Percentiles rank a stretch among this genome's conserved stretches.
phyloP scores from a whole-genome alignment of 2,888 invertebrate species.

The Stenotaenia linearis region DNA sequence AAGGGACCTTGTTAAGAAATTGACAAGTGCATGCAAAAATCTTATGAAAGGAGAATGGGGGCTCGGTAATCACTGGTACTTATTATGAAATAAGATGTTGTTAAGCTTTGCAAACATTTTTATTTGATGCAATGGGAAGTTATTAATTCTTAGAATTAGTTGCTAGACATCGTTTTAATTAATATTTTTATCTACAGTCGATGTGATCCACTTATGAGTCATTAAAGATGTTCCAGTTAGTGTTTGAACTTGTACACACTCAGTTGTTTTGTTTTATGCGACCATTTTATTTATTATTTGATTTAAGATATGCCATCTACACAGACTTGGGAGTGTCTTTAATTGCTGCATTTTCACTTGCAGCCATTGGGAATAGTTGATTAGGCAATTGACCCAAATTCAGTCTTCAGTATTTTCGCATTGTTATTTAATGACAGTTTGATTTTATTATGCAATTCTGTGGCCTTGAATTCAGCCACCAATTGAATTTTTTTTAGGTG shows the following conservation, averaged over 20 bases:
- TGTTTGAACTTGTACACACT: neutral
- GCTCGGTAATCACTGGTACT: neutral
- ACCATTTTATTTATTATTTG: neutral
- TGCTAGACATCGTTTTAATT: neutral
- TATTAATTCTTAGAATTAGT: neutral
- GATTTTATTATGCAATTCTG: neutral
- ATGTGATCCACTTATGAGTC: neutral
- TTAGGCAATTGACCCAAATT: conserved; percentile 5
- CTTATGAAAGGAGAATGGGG: neutral
- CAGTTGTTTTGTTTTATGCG: neutral
- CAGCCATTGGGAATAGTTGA: neutral
- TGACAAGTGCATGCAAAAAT: conserved; percentile 18
- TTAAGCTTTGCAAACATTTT: neutral
- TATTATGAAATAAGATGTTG: neutral
- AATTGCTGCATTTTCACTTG: neutral
- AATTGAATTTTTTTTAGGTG: neutral
- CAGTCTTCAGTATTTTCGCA: neutral
- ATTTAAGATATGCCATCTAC: neutral
- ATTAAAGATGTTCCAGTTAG: neutral
- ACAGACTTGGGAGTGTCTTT: neutral
- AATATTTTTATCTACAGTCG: neutral
- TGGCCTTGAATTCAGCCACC: neutral
- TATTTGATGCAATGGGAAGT: neutral
- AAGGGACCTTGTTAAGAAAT: conserved; percentile 11
- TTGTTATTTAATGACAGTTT: neutral